Evolutionary conservation across 2,888 invertebrate genomes (phyloP).

Genomic region (Venusia cambrica): DNA sequence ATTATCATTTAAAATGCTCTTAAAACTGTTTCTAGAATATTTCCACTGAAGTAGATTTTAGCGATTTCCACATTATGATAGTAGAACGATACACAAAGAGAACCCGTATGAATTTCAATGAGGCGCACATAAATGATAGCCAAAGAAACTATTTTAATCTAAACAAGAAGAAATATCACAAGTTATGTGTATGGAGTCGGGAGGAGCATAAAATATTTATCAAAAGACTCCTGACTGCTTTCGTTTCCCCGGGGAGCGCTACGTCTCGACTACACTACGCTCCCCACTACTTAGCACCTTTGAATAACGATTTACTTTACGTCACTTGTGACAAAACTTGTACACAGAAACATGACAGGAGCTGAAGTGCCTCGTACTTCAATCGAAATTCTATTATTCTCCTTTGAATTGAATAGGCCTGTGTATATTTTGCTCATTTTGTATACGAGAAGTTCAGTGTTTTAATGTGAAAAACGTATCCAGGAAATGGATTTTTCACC

Average conservation of each 20-base stretch:
- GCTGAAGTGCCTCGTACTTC: conserved; percentile 18
- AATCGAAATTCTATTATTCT: conserved; percentile 20
- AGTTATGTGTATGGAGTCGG: conserved; percentile 57
- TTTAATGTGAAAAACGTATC: too few relatives aligned
- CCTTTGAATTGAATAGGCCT: conserved; percentile 8
- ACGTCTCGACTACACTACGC: conserved; percentile 40
- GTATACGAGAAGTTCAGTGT: too few relatives aligned
- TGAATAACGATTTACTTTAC: conserved; percentile 48
- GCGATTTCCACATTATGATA: conserved; percentile 33
- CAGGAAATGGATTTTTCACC: too few relatives aligned
- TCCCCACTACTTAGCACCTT: conserved; percentile 63
- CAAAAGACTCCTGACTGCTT: conserved; percentile 69
- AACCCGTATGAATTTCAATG: conserved; percentile 53
- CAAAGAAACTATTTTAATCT: conserved; percentile 58
- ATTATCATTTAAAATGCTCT: too few relatives aligned
- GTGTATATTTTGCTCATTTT: conserved; percentile 4
- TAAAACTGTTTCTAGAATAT: conserved; percentile 12
- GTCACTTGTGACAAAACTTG: conserved; percentile 34
- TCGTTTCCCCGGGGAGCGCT: conserved; percentile 48
- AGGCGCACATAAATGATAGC: conserved; percentile 43
- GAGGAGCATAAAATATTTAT: conserved; percentile 76
- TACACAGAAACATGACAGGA: conserved; percentile 19
- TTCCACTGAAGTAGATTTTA: conserved; percentile 23
- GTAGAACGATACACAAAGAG: conserved; percentile 37
- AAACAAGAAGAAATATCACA: conserved; percentile 54